phyloP scores from a whole-genome alignment of 2,113 vertebrate genomes.

The Acrocephalus arundinaceus region DNA sequence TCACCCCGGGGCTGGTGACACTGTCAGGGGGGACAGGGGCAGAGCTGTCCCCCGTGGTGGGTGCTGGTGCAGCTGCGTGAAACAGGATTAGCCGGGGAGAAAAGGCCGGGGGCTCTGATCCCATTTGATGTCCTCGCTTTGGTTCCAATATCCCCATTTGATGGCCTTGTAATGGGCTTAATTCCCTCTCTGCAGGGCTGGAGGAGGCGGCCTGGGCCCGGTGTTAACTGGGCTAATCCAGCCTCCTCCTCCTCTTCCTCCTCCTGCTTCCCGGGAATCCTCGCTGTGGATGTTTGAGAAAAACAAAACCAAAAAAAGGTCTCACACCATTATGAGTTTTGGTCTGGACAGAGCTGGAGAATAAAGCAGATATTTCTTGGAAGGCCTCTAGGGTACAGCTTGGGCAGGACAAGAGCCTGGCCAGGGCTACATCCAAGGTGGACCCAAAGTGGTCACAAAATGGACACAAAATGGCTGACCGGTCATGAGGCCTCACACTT shows the following conservation, averaged over 20 bases:
- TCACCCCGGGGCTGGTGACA: accelerated
- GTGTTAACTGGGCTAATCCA: neutral
- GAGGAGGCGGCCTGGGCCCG: neutral
- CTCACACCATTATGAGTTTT: no score
- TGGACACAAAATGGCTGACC: no score
- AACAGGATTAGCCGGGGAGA: slow-evolving; percentile 38
- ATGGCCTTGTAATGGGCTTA: slow-evolving; percentile 36
- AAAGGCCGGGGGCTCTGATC: slow-evolving; percentile 22
- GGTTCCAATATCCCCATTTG: no score
- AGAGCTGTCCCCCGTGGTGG: neutral
- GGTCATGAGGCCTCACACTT: no score
- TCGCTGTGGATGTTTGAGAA: accelerated
- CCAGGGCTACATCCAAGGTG: no score
- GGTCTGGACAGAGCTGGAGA: no score
- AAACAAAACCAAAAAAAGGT: no score
- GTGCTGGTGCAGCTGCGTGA: neutral
- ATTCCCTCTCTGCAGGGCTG: neutral
- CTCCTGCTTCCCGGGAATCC: neutral
- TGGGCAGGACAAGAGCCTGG: no score
- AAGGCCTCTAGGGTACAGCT: no score
- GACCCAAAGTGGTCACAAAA: no score
- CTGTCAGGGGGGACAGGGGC: accelerated
- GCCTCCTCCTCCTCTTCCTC: neutral
- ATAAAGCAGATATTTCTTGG: no score
- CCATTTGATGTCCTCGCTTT: neutral